Evolutionary conservation across 2,888 invertebrate genomes (phyloP), one percentile per base, ranked within the genome.

Genomic region (Parnassius orleans): DNA sequence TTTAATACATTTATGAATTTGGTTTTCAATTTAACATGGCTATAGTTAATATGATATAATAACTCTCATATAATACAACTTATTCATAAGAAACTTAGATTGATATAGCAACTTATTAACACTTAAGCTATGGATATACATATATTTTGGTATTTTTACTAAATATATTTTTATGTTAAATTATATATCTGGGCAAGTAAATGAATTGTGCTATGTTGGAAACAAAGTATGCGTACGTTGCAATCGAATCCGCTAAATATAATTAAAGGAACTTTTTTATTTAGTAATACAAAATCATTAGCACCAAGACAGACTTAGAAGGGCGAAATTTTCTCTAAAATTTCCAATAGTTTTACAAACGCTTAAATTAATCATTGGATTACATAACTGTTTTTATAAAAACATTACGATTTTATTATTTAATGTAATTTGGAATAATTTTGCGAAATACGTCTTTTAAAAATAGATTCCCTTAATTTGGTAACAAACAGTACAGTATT

Each of bases 301-400:
- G 48, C 53, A 53, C 60, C 53, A 9, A 53, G 11, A 54, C 60
- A 60, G 60, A 60, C 53, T 53, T 54, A n/a, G 48, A 60, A 60
- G 2, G 19, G 48, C n/a, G 5, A 42, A 47, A 44, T 24, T 24
- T 60, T 41, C 1, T n/a, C 3, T 15, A 11, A 10, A 41, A 47
- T 41, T 33, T 41, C 33, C 59, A 47, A 47, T 59, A 33, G 33
- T 54, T 14, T 58, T 44, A 53, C 5, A 47, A 42, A 44, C 15
- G 12, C 19, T 19, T 19, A 52, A 58, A 24, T 24, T 48, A 48
- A 47, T 15, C 15, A 42, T 15, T 12, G 19, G 12, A 53, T 15
- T 53, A 24, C 24, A 24, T 1, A 5, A 52, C 41, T 51, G 15
- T 14, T 51, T 24, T 7, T 33, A 33, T 7, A 33, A 33, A 7